phyloP scores from a whole-genome alignment of 2,888 invertebrate species.

The Melinaea menophilus region DNA sequence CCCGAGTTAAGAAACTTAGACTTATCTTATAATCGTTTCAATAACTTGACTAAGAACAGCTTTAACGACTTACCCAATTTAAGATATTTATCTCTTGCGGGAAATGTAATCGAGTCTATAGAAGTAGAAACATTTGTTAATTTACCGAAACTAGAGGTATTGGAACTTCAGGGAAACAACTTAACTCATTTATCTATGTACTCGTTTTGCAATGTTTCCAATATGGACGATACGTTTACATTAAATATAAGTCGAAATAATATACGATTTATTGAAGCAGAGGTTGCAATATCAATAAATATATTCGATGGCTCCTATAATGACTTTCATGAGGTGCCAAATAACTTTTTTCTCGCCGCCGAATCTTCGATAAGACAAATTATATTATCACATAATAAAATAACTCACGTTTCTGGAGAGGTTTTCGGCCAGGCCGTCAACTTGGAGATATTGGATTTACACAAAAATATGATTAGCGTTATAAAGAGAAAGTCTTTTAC shows the following conservation, averaged over 20 bases:
- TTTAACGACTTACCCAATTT: constrained; percentile 88
- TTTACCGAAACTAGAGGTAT: constrained; percentile 84
- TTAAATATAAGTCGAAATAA: constrained; percentile 87
- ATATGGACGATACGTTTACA: constrained; percentile 80
- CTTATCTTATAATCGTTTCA: constrained; percentile 87
- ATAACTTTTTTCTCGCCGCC: constrained; percentile 80
- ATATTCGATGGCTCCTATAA: constrained; percentile 85
- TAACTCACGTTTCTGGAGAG: constrained; percentile 83
- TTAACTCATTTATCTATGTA: constrained; percentile 82
- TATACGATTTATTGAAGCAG: constrained; percentile 70
- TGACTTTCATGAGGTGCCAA: constrained; percentile 81
- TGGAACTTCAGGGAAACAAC: constrained; percentile 89
- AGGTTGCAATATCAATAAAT: constrained; percentile 79
- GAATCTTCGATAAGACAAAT: constrained; percentile 82
- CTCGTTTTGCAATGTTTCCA: constrained; percentile 83
- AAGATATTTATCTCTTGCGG: constrained; percentile 88
- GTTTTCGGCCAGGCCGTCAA: constrained; percentile 84
- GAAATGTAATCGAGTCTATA: constrained; percentile 87
- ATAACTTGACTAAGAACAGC: constrained; percentile 82
- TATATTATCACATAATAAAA: constrained; percentile 85
- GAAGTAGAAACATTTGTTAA: constrained; percentile 85
- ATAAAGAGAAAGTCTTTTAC: constrained; percentile 87
- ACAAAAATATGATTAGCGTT: constrained; percentile 84
- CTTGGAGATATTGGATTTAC: constrained; percentile 85
- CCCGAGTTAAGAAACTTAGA: constrained; percentile 86